Conservation (phyloP, 2,113 vertebrate genomes). For the Plecturocebus donacophilus region DNA sequence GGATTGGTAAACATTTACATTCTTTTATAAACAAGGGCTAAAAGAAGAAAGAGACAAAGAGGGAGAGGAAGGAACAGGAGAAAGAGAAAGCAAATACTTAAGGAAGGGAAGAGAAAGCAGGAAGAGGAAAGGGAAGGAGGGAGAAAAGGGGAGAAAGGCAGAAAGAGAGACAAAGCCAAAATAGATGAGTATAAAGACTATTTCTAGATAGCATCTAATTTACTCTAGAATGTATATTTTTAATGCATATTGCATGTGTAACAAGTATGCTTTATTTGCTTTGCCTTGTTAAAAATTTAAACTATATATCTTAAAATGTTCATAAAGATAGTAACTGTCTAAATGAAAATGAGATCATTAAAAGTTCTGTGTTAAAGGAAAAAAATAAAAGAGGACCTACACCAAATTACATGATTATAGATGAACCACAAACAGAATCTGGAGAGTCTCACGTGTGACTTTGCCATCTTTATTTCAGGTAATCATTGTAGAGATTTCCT, state of each 20-base stretch:
- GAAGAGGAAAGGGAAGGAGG: rapidly evolving
- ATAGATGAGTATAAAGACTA: neutral
- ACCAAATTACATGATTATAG: neutral
- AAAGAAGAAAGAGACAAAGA: neutral
- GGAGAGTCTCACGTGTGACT: neutral
- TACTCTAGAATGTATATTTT: neutral
- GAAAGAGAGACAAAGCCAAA: neutral
- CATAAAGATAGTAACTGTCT: neutral
- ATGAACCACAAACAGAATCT: neutral
- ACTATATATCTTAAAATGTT: neutral
- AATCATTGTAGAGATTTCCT: neutral
- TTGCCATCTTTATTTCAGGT: slow-evolving; percentile 18
- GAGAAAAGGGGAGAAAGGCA: rapidly evolving
- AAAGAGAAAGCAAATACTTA: neutral
- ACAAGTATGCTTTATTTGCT: neutral
- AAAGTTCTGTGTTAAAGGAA: neutral
- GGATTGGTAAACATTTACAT: neutral
- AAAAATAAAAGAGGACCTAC: neutral
- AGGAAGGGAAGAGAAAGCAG: neutral
- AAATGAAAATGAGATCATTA: neutral
- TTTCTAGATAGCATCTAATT: neutral
- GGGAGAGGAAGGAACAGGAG: neutral
- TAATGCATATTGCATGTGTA: neutral
- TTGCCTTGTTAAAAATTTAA: neutral
- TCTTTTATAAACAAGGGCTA: neutral